Percentiles rank a stretch among this genome's conserved stretches.
These are phyloP conservation scores for Semaprochilodus insignis DNA, from an alignment of 2,797 vertebrate genomes.

Conservation along the genomic window DNA sequence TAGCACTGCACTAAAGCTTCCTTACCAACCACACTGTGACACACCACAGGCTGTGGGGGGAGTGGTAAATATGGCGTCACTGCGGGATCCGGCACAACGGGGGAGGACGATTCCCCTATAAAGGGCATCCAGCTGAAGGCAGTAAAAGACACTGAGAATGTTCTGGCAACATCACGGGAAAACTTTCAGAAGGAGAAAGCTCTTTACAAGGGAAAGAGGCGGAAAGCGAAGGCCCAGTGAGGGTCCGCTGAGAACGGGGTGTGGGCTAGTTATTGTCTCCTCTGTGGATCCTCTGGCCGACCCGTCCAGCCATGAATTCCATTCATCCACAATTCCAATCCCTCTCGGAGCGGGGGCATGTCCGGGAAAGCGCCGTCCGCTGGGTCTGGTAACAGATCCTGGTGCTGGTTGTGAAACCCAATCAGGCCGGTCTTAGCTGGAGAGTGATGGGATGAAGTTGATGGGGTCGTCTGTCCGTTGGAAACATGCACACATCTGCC, in stretches of 20 bases:
- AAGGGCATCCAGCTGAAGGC: slow-evolving; percentile 54
- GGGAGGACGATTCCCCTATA: slow-evolving; percentile 36
- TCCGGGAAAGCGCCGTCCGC: slow-evolving; percentile 35
- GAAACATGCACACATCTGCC: slow-evolving; percentile 38
- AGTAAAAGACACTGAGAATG: slow-evolving; percentile 50
- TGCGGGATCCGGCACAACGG: slow-evolving; percentile 26
- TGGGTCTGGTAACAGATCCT: slow-evolving; percentile 20
- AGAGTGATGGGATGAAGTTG: slow-evolving; percentile 40
- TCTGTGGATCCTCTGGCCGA: slow-evolving; percentile 31
- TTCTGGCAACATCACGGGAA: slow-evolving; percentile 18
- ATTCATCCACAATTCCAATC: slow-evolving; percentile 46
- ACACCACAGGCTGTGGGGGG: slow-evolving; percentile 16
- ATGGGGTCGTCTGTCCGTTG: slow-evolving; percentile 34
- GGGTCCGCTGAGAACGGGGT: not conserved
- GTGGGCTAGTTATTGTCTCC: slow-evolving; percentile 29
- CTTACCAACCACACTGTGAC: slow-evolving; percentile 3
- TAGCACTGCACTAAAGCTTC: not conserved
- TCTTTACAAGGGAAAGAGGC: slow-evolving; percentile 28
- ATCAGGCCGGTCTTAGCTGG: slow-evolving; percentile 38
- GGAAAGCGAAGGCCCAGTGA: slow-evolving; percentile 21
- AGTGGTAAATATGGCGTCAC: slow-evolving; percentile 35
- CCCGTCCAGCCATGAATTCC: slow-evolving; percentile 38
- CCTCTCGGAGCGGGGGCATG: slow-evolving; percentile 24
- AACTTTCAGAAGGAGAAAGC: slow-evolving; percentile 39
- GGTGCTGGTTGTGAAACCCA: slow-evolving; percentile 47